Percentiles rank a stretch among this genome's conserved stretches.
phyloP scores from a whole-genome alignment of 2,888 invertebrate species.

The Aphodius sticticus region DNA sequence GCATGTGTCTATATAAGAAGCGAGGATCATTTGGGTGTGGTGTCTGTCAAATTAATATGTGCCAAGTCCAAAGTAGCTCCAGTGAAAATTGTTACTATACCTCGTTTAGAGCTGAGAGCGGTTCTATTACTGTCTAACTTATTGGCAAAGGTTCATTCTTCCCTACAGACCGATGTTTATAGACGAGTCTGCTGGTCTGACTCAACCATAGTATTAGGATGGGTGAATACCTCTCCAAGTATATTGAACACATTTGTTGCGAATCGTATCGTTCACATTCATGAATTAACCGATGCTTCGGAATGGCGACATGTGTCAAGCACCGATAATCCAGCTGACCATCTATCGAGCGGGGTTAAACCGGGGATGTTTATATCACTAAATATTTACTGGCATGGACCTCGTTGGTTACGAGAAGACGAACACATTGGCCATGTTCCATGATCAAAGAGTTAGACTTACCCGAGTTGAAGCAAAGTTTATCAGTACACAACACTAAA shows the following conservation, averaged over 20 bases:
- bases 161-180: conserved; percentile 16
- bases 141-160: conserved; percentile 29
- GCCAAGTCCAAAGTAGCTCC: conserved; percentile 37
- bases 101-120: conserved; percentile 46
- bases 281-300: not conserved
- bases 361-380: conserved; percentile 14
- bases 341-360: conserved; percentile 34
- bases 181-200: conserved; percentile 43
- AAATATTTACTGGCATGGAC: conserved; percentile 31
- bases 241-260: conserved; percentile 20
- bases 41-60: conserved; percentile 25
- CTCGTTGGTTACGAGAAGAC: conserved; percentile 15
- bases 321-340: conserved; percentile 37
- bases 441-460: conserved; percentile 51
- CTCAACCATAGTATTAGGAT: conserved; percentile 38
- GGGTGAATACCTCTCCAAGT: conserved; percentile 41
- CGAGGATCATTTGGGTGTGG: not conserved
- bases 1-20: conserved; percentile 32
- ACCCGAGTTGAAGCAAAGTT: too few relatives aligned
- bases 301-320: conserved; percentile 35
- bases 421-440: not conserved
- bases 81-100: conserved; percentile 41
- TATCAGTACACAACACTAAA: too few relatives aligned
- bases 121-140: conserved; percentile 45
- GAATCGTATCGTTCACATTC: not conserved